These are phyloP conservation scores for Perdita meconis DNA, from an alignment of 2,888 invertebrate genomes.

Conservation along the genomic window DNA sequence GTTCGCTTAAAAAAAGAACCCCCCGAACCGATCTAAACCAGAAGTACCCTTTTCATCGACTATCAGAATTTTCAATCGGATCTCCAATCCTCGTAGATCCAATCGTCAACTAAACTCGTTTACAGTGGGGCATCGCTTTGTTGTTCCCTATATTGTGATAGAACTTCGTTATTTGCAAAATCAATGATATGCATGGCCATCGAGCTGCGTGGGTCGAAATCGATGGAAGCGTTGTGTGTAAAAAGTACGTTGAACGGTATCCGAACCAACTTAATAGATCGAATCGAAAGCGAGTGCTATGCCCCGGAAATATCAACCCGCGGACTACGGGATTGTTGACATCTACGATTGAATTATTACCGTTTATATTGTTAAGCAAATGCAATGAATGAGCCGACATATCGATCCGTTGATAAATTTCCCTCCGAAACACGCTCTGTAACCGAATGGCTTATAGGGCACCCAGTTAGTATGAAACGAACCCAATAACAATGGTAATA, in stretches of 20 bases:
- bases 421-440: not conserved
- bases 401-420: not conserved
- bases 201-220: no score
- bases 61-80: constrained; percentile 34
- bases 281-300: not conserved
- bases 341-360: not conserved
- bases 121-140: not conserved
- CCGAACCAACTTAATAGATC: not conserved
- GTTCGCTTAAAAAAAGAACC: constrained; percentile 8
- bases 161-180: not conserved
- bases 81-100: constrained; percentile 14
- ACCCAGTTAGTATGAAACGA: not conserved
- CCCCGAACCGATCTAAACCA: constrained; percentile 25
- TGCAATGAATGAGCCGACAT: not conserved
- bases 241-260: no score
- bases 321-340: not conserved
- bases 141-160: not conserved
- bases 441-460: constrained; percentile 12
- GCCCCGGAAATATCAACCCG: no score
- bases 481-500: not conserved
- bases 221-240: no score
- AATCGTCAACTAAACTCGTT: constrained; percentile 33
- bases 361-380: not conserved
- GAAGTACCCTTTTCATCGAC: constrained; percentile 40
- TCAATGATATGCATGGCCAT: no score